Percentiles rank a stretch among this genome's conserved stretches.
Evolutionary conservation across 2,797 vertebrate species (phyloP).

Genomic region (Dendrocincla tyrannina): DNA sequence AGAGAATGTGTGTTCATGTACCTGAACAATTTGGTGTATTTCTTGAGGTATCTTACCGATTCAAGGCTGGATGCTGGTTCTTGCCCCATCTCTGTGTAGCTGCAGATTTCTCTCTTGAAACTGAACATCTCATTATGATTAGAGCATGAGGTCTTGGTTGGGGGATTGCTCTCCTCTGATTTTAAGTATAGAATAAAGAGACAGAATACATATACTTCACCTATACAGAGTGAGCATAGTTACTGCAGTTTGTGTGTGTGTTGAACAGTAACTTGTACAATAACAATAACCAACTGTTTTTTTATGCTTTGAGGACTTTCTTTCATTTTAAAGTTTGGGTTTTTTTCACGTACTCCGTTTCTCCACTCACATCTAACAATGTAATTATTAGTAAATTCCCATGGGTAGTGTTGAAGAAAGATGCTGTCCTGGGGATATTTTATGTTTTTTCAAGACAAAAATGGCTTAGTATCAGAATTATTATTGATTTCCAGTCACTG

Average conservation of each 20-base stretch:
- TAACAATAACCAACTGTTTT: background rate
- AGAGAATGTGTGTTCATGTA: background rate
- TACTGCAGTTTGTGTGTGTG: background rate
- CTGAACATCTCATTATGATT: background rate
- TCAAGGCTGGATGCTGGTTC: background rate
- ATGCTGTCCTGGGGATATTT: constrained; percentile 10
- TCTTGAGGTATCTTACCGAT: background rate
- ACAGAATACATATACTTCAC: background rate
- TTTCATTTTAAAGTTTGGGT: background rate
- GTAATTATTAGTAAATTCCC: constrained; percentile 43
- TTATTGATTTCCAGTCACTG: constrained; percentile 59
- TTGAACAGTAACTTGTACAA: background rate
- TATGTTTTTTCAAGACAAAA: constrained; percentile 35
- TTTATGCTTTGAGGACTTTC: background rate
- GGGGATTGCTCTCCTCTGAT: background rate
- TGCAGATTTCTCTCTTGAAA: background rate
- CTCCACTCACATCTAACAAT: background rate
- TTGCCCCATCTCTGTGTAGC: background rate
- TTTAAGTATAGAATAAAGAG: background rate
- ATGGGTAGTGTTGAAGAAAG: constrained; percentile 9
- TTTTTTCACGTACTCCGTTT: background rate
- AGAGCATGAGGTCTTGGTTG: background rate
- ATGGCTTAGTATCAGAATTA: constrained; percentile 23
- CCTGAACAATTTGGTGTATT: background rate
- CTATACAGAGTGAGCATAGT: background rate